phyloP scores from a whole-genome alignment of 2,797 vertebrate genomes.

The Synaphobranchus kaupii region DNA sequence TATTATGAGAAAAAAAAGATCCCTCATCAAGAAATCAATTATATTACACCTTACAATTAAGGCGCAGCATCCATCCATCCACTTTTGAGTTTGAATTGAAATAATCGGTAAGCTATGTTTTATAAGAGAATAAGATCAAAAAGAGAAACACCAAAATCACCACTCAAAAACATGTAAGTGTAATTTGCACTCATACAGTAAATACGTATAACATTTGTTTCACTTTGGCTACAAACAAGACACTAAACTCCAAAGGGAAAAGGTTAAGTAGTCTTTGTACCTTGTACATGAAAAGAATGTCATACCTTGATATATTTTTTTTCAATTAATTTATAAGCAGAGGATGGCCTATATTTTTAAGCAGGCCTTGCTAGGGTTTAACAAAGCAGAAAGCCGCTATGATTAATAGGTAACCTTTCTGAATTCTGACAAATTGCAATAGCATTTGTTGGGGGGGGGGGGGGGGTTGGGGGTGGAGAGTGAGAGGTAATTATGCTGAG shows the following conservation, averaged over 20 bases:
- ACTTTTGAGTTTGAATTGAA: neutral
- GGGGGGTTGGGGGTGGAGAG: neutral
- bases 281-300: neutral
- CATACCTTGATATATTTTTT: neutral
- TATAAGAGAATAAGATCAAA: neutral
- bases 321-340: slow-evolving; percentile 12
- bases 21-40: too few relatives aligned
- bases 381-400: slow-evolving; percentile 8
- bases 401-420: slow-evolving; percentile 12
- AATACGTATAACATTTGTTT: neutral
- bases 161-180: neutral
- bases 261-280: neutral
- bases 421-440: neutral
- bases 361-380: neutral
- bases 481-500: slow-evolving; percentile 5
- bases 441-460: neutral
- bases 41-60: too few relatives aligned
- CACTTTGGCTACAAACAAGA: neutral
- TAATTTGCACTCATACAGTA: neutral
- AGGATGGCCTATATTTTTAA: slow-evolving; percentile 8
- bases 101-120: neutral
- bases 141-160: neutral
- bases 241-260: neutral
- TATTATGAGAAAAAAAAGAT: too few relatives aligned
- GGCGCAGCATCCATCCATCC: too few relatives aligned